Evolutionary conservation across 1,140 invertebrate genomes (phyloP).

Genomic region (Stenopsyche tienmushanensis): DNA sequence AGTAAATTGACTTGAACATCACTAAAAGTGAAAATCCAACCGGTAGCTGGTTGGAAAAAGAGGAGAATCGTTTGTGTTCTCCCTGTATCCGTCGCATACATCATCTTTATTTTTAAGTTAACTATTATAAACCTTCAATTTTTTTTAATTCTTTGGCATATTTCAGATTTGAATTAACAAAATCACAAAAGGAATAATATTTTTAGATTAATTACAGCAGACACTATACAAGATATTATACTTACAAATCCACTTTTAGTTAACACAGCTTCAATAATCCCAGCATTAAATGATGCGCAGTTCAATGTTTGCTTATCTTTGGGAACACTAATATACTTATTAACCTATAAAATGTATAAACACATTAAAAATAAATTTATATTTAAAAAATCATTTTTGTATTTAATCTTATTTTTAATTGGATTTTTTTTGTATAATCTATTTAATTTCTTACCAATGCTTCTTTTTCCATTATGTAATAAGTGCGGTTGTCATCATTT

Average conservation of each 20-base stretch:
- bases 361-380: background rate
- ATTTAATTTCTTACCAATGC: constrained; percentile 68
- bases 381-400: background rate
- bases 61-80: no score
- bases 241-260: constrained; percentile 95
- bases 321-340: constrained; percentile 96
- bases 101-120: no score
- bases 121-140: no score
- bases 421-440: background rate
- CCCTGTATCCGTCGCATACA: no score
- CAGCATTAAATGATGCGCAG: constrained; percentile 97
- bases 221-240: constrained; percentile 42
- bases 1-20: no score
- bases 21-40: no score
- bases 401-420: constrained; percentile 1
- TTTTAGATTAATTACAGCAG: no score
- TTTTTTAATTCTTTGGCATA: no score
- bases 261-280: constrained; percentile 95
- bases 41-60: no score
- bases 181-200: background rate
- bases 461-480: constrained; percentile 99
- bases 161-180: background rate
- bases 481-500: constrained; percentile 96
- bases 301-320: constrained; percentile 97
- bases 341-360: constrained; percentile 54